These are phyloP conservation scores for Azemiops feae DNA, from an alignment of 2,113 vertebrate species.

Conservation along the genomic window DNA sequence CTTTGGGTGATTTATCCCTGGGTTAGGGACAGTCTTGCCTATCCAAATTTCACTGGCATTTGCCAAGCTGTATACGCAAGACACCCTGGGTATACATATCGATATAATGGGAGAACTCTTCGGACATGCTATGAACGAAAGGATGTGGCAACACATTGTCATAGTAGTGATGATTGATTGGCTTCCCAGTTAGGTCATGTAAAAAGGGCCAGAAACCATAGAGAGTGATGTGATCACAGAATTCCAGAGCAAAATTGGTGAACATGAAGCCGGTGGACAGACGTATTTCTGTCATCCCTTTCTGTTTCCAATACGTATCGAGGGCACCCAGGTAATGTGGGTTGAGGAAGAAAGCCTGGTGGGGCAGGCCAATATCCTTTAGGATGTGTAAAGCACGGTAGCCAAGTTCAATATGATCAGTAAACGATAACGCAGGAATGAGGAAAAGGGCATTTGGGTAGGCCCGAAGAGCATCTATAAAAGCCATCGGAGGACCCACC, in stretches of 20 bases:
- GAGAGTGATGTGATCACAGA: conserved; percentile 20
- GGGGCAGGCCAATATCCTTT: background rate
- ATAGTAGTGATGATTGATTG: conserved; percentile 27
- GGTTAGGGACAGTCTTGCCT: background rate
- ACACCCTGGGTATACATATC: background rate
- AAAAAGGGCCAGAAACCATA: conserved; percentile 39
- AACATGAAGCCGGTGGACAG: conserved; percentile 36
- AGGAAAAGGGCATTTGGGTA: conserved; percentile 1
- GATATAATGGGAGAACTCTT: conserved; percentile 4
- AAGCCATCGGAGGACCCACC: background rate
- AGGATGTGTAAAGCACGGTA: background rate
- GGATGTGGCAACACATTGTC: background rate
- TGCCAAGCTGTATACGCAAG: conserved; percentile 11
- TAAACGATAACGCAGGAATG: conserved; percentile 21
- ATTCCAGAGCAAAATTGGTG: conserved; percentile 17
- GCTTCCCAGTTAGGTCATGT: background rate
- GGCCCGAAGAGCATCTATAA: background rate
- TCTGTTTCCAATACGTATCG: background rate
- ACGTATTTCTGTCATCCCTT: fast-evolving
- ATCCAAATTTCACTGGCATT: background rate
- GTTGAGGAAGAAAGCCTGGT: background rate
- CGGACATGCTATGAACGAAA: background rate
- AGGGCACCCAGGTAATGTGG: conserved; percentile 4
- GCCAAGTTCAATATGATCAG: fast-evolving
- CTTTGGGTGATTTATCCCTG: background rate